Evolutionary conservation across 2,888 invertebrate species (phyloP).

Genomic region (Amblyjoppa proteus): DNA sequence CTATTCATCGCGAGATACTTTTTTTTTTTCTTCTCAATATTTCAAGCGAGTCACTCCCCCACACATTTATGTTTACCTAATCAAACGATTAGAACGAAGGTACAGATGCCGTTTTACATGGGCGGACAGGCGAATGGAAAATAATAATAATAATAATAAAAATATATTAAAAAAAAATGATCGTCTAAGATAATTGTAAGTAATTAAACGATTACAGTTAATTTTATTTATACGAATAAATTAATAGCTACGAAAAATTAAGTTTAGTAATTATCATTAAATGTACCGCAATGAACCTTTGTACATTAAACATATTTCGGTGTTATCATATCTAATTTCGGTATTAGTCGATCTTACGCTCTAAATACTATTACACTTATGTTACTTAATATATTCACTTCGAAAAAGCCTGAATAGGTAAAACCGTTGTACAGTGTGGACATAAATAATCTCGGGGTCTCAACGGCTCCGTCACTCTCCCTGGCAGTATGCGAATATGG

Average conservation of each 20-base stretch:
- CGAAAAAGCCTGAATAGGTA: slow-evolving; percentile 71
- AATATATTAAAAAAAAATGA: slow-evolving; percentile 68
- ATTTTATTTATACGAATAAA: slow-evolving; percentile 71
- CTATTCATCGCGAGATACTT: slow-evolving; percentile 26
- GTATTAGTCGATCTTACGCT: slow-evolving; percentile 65
- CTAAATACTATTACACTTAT: slow-evolving; percentile 63
- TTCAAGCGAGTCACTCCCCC: slow-evolving; percentile 65
- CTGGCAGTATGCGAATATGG: slow-evolving; percentile 33
- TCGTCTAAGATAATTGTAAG: slow-evolving; percentile 74
- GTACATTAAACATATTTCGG: slow-evolving; percentile 75
- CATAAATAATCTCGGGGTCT: slow-evolving; percentile 59
- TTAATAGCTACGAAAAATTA: slow-evolving; percentile 64
- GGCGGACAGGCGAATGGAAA: slow-evolving; percentile 21
- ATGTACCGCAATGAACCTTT: slow-evolving; percentile 80
- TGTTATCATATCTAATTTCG: slow-evolving; percentile 63
- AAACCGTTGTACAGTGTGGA: slow-evolving; percentile 69
- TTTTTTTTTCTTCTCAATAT: slow-evolving; percentile 32
- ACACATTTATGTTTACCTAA: slow-evolving; percentile 51
- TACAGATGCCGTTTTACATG: slow-evolving; percentile 34
- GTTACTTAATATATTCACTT: slow-evolving; percentile 68
- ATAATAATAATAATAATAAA: slow-evolving; percentile 3
- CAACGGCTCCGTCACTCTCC: slow-evolving; percentile 48
- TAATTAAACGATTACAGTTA: slow-evolving; percentile 72
- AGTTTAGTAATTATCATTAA: slow-evolving; percentile 59
- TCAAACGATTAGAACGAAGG: slow-evolving; percentile 26